Conservation (phyloP, 2,888 invertebrate genomes). For the Calliscelio sp. region DNA sequence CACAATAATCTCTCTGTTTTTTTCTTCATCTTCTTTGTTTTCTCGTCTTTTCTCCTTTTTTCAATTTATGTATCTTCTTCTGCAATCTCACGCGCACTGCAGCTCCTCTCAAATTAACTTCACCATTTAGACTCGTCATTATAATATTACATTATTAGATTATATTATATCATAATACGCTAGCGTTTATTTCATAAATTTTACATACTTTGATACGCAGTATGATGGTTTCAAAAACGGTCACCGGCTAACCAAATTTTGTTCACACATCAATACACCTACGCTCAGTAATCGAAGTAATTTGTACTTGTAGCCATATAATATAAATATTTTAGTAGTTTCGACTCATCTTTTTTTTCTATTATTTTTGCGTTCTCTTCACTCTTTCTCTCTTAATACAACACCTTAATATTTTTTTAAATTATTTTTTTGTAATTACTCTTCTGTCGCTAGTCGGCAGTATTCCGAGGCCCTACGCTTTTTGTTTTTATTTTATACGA, state of each 20-base stretch:
- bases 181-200: slow-evolving; percentile 86
- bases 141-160: slow-evolving; percentile 86
- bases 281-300: slow-evolving; percentile 86
- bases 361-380: slow-evolving; percentile 74
- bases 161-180: slow-evolving; percentile 86
- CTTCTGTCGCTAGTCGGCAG: slow-evolving; percentile 82
- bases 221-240: slow-evolving; percentile 86
- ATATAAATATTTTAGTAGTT: slow-evolving; percentile 86
- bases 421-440: slow-evolving; percentile 75
- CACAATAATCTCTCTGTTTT: slow-evolving; percentile 84
- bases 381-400: slow-evolving; percentile 73
- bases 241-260: slow-evolving; percentile 86
- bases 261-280: slow-evolving; percentile 86
- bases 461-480: slow-evolving; percentile 85
- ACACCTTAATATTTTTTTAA: slow-evolving; percentile 73
- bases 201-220: slow-evolving; percentile 86
- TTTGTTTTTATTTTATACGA: slow-evolving; percentile 85
- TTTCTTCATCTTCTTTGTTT: slow-evolving; percentile 80
- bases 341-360: slow-evolving; percentile 79
- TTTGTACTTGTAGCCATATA: slow-evolving; percentile 87
- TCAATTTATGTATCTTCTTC: slow-evolving; percentile 75
- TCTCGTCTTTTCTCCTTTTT: slow-evolving; percentile 76
- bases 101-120: slow-evolving; percentile 85
- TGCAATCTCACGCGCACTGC: slow-evolving; percentile 84
- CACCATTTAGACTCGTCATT: slow-evolving; percentile 86